Evolutionary conservation across 1,140 invertebrate species (phyloP), one percentile per base, ranked within the genome.

Genomic region (Trichogramma pretiosum): DNA sequence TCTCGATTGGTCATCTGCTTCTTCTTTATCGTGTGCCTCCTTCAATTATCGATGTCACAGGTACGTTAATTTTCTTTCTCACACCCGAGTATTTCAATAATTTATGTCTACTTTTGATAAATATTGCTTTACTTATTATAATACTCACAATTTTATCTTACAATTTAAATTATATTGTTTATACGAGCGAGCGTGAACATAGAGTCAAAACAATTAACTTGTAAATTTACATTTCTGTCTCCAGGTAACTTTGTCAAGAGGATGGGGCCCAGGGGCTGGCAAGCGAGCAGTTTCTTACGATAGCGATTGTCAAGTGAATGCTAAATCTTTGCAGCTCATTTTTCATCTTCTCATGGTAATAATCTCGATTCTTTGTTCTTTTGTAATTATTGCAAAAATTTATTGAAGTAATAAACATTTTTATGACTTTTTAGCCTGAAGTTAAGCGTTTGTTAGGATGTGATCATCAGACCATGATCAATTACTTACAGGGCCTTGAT

Each of bases 251-350:
- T 48, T 56, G 40, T 58, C 52, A 17, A 54, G 49, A 36, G 56
- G 54, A 17, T 58, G 56, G 56, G 49, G 52, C 17, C 53, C 56
- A n/a, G n/a, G n/a, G n/a, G n/a, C n/a, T n/a, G 56, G 56, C 18
- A 58, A 58, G 34, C 48, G 56, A 39, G 28, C 46, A 0, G 46
- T 33, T 11, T 26, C 42, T 4, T 41, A 42, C 24, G 38, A 41
- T 11, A 30, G 9, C 10, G 49, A 51, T 1, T 51, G 49, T 14
- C 19, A 22, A 13, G 21, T 35, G 21, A 46, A 51, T 10, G 16
- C 33, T 23, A 51, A 46, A 14, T 41, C 49, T 8, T 13, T 46
- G 17, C 16, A 32, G n/a, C 23, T 46, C 17, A 21, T 51, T 7
- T 38, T 53, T 14, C 38, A 46, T 14, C 26, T 32, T 5, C 23